Evolutionary conservation across 2,113 vertebrate species (phyloP).

Genomic region (Talpa occidentalis): DNA sequence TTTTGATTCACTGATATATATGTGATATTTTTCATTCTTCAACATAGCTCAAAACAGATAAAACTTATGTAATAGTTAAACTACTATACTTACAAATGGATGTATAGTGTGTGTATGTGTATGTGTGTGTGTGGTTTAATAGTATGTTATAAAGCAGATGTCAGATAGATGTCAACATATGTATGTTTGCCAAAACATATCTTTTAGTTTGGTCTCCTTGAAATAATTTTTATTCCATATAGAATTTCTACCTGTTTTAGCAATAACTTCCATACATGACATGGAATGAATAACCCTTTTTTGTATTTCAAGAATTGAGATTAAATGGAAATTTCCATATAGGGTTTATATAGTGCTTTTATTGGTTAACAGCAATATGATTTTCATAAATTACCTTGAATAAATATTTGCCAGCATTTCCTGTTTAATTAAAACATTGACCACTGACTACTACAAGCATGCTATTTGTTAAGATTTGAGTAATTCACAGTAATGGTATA

Average conservation of each 20-base stretch:
- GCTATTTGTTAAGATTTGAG: neutral
- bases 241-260: neutral
- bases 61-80: neutral
- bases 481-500: neutral
- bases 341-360: neutral
- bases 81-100: neutral
- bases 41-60: neutral
- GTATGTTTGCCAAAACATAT: neutral
- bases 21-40: neutral
- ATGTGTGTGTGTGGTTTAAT: neutral
- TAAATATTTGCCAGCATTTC: neutral
- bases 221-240: neutral
- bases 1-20: neutral
- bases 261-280: neutral
- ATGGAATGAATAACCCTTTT: neutral
- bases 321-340: neutral
- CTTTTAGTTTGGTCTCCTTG: neutral
- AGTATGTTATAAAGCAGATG: neutral
- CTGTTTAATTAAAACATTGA: neutral
- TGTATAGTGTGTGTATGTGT: neutral
- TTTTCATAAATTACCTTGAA: neutral
- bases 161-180: neutral
- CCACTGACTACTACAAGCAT: neutral
- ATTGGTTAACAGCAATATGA: constrained; percentile 2
- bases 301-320: neutral